Evolutionary conservation across 2,113 vertebrate genomes (phyloP).

Genomic region (Centropus unirufus): DNA sequence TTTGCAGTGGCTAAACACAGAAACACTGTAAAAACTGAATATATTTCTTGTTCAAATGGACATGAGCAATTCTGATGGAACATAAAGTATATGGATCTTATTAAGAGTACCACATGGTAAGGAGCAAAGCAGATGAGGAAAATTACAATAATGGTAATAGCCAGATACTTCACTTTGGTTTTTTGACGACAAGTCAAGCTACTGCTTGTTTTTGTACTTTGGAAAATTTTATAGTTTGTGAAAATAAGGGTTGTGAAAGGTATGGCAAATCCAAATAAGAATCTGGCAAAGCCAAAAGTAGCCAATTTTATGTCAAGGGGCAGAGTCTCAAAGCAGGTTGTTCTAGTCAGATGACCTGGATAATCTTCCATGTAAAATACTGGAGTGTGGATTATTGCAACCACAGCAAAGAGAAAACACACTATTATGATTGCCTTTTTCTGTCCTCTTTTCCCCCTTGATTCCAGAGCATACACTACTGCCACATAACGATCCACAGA

Average conservation of each 20-base stretch:
- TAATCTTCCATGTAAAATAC: slow-evolving; percentile 70
- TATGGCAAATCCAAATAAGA: slow-evolving; percentile 78
- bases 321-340: slow-evolving; percentile 82
- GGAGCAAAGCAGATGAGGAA: slow-evolving; percentile 90
- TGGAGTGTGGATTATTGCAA: slow-evolving; percentile 67
- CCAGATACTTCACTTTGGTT: slow-evolving; percentile 74
- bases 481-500: slow-evolving; percentile 88
- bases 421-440: slow-evolving; percentile 53
- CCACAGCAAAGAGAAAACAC: slow-evolving; percentile 9
- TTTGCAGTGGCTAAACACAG: slow-evolving; percentile 86
- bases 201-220: slow-evolving; percentile 46
- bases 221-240: slow-evolving; percentile 81
- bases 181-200: slow-evolving; percentile 72
- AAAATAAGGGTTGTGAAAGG: slow-evolving; percentile 79
- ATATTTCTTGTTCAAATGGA: slow-evolving; percentile 71
- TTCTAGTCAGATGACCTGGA: accelerated
- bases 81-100: slow-evolving; percentile 72
- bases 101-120: slow-evolving; percentile 84
- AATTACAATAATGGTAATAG: slow-evolving; percentile 77
- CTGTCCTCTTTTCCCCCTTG: slow-evolving; percentile 68
- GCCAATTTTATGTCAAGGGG: slow-evolving; percentile 30
- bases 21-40: slow-evolving; percentile 72
- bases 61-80: slow-evolving; percentile 44
- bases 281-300: slow-evolving; percentile 75
- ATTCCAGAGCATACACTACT: slow-evolving; percentile 81